Percentiles rank a stretch among this genome's conserved stretches.
Conservation (phyloP, 2,113 vertebrate species). For the Catharus bicknelli region DNA sequence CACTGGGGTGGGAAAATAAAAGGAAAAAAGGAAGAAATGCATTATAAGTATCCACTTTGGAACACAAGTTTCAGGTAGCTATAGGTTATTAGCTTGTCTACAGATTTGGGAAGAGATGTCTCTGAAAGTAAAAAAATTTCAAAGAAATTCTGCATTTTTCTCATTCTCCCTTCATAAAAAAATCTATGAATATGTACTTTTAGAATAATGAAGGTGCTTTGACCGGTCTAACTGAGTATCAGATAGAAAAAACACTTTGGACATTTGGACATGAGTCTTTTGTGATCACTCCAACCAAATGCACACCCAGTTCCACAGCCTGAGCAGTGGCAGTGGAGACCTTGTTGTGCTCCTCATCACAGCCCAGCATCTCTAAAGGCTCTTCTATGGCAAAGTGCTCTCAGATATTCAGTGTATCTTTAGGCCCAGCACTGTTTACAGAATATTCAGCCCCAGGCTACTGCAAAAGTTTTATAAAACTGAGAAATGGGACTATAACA, state of each 20-base stretch:
- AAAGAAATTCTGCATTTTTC: background rate
- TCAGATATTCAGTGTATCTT: background rate
- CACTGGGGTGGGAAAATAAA: constrained; percentile 67
- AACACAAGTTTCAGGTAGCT: background rate
- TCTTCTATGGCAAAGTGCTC: background rate
- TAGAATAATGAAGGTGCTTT: background rate
- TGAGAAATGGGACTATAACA: fast-evolving
- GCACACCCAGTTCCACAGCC: background rate
- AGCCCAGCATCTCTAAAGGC: background rate
- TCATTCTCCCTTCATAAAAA: background rate
- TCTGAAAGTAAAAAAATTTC: background rate
- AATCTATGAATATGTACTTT: background rate
- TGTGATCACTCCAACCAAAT: background rate
- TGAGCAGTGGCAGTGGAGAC: background rate
- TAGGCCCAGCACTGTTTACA: background rate
- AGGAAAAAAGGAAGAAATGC: too few species aligned
- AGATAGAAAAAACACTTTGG: background rate
- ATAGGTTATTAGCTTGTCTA: background rate
- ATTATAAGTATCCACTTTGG: background rate
- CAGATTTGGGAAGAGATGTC: background rate
- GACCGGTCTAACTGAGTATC: background rate
- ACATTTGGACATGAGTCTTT: background rate
- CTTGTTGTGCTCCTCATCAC: background rate
- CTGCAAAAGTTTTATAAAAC: background rate
- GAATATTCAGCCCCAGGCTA: background rate